Evolutionary conservation across 2,888 invertebrate species (phyloP).

Genomic region (Limenitis camilla): DNA sequence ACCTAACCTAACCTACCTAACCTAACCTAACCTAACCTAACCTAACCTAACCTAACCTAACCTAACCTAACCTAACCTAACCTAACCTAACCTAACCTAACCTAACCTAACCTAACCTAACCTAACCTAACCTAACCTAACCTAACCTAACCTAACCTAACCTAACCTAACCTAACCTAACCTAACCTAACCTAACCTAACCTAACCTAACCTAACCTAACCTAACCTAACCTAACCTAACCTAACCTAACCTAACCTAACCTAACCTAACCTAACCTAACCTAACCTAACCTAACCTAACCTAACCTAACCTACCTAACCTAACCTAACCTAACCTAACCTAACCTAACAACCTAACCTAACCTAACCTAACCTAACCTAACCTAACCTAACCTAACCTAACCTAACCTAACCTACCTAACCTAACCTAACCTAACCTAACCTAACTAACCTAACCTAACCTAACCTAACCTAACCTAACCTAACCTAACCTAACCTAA

Average conservation of each 20-base stretch:
- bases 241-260: constrained; percentile 21
- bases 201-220: constrained; percentile 22
- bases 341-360: no score
- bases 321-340: no score
- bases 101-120: no score
- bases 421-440: constrained; percentile 14
- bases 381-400: constrained; percentile 22
- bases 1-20: no score
- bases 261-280: constrained; percentile 19
- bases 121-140: no score
- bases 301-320: constrained; percentile 24
- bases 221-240: constrained; percentile 20
- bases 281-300: constrained; percentile 19
- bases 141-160: no score
- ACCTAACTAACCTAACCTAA: constrained; percentile 16
- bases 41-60: no score
- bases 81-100: no score
- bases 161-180: constrained; percentile 25
- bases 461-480: constrained; percentile 18
- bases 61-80: no score
- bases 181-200: constrained; percentile 22
- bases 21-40: no score
- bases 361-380: constrained; percentile 26
- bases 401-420: no score
- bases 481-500: constrained; percentile 14